Evolutionary conservation across 2,797 vertebrate genomes (phyloP), one percentile per base, ranked within the genome.

Genomic region (Caiman crocodilus): DNA sequence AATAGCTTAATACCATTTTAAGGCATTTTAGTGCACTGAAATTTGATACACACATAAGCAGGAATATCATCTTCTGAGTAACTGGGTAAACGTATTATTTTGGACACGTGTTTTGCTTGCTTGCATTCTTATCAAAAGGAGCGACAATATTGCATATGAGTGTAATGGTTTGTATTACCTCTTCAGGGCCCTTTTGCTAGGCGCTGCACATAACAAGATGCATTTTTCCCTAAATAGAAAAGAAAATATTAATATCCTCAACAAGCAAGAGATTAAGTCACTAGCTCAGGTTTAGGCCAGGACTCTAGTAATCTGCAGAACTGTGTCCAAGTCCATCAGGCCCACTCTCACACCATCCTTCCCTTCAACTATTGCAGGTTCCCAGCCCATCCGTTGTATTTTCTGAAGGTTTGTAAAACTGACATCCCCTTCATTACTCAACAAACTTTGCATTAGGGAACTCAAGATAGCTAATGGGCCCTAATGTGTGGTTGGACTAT

Each of bases 31-130:
- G 79, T 77, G 11, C 42, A 18, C 89, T 96, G 95, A 93, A 94
- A 83, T 96, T 97, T 94, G 94, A 87, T 83, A 95, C 93, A 96
- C 96, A 97, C 94, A 95, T 89, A 92, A 94, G 69, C 94, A 88
- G 94, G 95, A 97, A 92, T 89, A 88, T 94, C 85, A 89, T 94
- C 95, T 94, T 94, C 95, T 94, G 86, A 90, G 42, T 50, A 50
- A 50, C 42, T 50, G 42, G 9, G 42, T 50, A 50, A 50, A 50
- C 42, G 2, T 50, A 3, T 50, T 50, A 50, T 50, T 50, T 11
- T 50, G 42, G 42, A 10, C 42, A 50, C 42, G 11, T 50, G 42
- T 50, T 50, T 50, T 50, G 42, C 42, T 50, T 50, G 42, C 42
- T 50, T 50, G 42, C 42, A 50, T 50, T 50, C 42, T 50, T 50